Evolutionary conservation across 1,140 invertebrate species (phyloP).

Genomic region (Bombus difficillimus): DNA sequence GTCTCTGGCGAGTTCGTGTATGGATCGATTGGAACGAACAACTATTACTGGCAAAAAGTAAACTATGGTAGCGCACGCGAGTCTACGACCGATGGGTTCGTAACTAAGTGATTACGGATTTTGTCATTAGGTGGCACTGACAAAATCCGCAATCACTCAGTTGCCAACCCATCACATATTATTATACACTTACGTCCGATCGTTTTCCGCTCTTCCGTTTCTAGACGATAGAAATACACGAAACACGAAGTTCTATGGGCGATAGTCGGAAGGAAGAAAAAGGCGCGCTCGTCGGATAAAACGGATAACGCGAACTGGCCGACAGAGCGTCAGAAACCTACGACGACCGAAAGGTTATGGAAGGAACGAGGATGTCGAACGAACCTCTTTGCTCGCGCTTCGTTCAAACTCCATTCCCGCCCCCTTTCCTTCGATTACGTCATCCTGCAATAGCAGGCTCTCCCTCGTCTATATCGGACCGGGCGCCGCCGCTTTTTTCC

Average conservation of each 20-base stretch:
- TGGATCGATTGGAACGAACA: not conserved
- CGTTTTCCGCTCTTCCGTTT: not conserved
- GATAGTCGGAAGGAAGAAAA: not conserved
- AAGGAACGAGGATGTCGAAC: slow-evolving; percentile 41
- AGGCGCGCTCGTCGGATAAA: slow-evolving; percentile 39
- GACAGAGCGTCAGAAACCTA: not conserved
- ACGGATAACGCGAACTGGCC: slow-evolving; percentile 48
- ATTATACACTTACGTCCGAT: not conserved
- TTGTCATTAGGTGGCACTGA: too few relatives aligned
- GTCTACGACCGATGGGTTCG: too few relatives aligned
- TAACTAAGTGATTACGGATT: too few relatives aligned
- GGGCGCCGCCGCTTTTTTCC: not conserved
- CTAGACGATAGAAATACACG: too few relatives aligned
- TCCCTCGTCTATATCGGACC: slow-evolving; percentile 38
- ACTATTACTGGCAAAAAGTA: not conserved
- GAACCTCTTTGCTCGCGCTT: not conserved
- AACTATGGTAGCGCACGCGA: not conserved
- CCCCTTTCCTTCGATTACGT: slow-evolving; percentile 34
- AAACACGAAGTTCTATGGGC: not conserved
- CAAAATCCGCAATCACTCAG: too few relatives aligned
- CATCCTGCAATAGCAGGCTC: slow-evolving; percentile 8
- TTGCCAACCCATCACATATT: not conserved
- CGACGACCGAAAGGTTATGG: slow-evolving; percentile 61
- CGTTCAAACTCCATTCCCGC: not conserved
- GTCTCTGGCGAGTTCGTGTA: not conserved